Evolutionary conservation across 2,113 vertebrate species (phyloP), one percentile per base, ranked within the genome.

Genomic region (Pseudopipra pipra): DNA sequence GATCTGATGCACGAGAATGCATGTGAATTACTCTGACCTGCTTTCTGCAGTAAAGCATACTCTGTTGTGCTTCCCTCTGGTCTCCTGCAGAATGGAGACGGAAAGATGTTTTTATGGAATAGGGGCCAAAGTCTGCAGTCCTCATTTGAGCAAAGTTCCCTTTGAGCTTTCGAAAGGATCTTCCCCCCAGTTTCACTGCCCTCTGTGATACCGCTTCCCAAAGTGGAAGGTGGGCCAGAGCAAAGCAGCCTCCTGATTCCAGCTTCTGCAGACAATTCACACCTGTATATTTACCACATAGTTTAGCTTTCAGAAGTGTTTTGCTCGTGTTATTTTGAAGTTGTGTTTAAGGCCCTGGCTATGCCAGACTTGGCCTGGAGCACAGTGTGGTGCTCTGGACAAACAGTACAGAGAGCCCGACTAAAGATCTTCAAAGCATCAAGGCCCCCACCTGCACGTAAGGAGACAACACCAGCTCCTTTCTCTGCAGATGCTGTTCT

Each of bases 341-440:
- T 21, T 74, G 30, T 43, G n/a, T 17, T 20, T 59, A 43, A 82
- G 37, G 49, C 14, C 76, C 52, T 65, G 49, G n/a, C 43, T 43
- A 11, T 6, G 30, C 22, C 25, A 54, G 47, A 2, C 46, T 19
- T 35, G 33, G 11, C 52, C 52, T 33, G 23, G 43, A 46, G 65
- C 0, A 0, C 9, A 6, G 15, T 0, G 3, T 4, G 12, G 44
- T 51, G 35, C 31, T 72, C 41, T 5, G 43, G 78, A 18, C 67
- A 70, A 76, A 54, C 12, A 56, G 67, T 47, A 58, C n/a, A 61
- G 33, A 16, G 4, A 41, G 51, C 5, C 0, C 7, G 22, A 21
- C 9, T 23, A 24, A 63, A 51, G 79, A 39, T 14, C 25, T 39
- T 49, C 58, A 22, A 56, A 85, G 43, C 62, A n/a, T 6, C 18